These are phyloP conservation scores for Geococcyx californianus DNA, from an alignment of 2,113 vertebrate genomes.

Conservation along the genomic window DNA sequence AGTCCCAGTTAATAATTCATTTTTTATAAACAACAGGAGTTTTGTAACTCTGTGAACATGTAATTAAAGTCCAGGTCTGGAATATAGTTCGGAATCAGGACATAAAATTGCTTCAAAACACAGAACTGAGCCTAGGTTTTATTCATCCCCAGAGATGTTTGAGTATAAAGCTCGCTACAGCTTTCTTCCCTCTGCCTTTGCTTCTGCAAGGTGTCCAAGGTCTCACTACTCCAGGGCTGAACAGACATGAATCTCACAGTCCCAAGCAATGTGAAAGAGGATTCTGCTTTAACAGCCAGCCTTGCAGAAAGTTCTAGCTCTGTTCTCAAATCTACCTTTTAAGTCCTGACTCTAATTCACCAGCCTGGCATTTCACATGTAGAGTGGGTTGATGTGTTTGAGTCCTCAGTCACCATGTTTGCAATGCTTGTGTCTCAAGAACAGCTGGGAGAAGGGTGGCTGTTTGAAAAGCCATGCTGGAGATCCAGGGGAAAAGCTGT, in stretches of 20 bases:
- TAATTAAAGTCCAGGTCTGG: not conserved
- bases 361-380: not conserved
- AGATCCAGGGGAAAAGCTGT: not conserved
- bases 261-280: not conserved
- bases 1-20: not conserved
- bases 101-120: not conserved
- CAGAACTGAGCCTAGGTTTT: not conserved
- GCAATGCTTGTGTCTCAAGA: not conserved
- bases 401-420: not conserved
- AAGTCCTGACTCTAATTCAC: not conserved
- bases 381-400: not conserved
- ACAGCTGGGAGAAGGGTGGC: not conserved
- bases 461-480: fast-evolving
- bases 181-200: not conserved
- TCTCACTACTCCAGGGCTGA: not conserved
- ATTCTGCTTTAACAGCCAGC: too few relatives aligned
- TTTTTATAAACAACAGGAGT: not conserved
- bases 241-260: not conserved
- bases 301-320: not conserved
- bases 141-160: not conserved
- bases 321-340: not conserved
- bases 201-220: not conserved
- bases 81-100: not conserved
- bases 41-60: not conserved
- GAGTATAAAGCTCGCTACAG: not conserved